A percentile compares a stretch with the other conserved stretches of the same genome.
Evolutionary conservation across 1,140 invertebrate species (phyloP).

Genomic region (Nymphalis io): DNA sequence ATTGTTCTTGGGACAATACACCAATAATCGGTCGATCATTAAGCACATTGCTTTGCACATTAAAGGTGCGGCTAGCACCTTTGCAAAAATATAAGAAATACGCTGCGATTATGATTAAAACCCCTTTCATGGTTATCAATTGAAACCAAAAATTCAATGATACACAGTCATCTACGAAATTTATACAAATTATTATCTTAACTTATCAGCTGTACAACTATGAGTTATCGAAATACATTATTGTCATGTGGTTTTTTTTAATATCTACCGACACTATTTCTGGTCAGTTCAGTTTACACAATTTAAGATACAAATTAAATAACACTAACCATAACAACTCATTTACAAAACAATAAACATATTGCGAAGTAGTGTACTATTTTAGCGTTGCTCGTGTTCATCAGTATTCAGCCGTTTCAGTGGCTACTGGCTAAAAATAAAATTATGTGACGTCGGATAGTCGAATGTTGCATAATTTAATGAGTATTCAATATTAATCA

Average conservation of each 20-base stretch:
- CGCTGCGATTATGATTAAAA: constrained; percentile 45
- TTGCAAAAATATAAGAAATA: constrained; percentile 53
- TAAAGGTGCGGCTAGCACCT: constrained; percentile 44
- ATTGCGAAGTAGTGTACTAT: constrained; percentile 17
- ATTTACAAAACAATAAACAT: constrained; percentile 12
- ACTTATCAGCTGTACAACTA: constrained; percentile 21
- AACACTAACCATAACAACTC: constrained; percentile 14
- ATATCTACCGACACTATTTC: not conserved
- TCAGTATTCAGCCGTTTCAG: not conserved
- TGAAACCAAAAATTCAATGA: constrained; percentile 37
- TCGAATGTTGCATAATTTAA: constrained; percentile 11
- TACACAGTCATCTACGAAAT: constrained; percentile 48
- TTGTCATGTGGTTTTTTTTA: not conserved
- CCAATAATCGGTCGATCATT: constrained; percentile 83
- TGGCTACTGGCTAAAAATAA: constrained; percentile 14
- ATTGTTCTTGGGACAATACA: constrained; percentile 84
- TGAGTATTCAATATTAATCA: no score
- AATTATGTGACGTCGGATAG: constrained; percentile 13
- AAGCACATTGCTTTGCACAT: constrained; percentile 28
- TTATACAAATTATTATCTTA: constrained; percentile 33
- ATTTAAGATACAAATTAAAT: not conserved
- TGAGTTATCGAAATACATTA: not conserved
- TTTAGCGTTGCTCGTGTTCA: constrained; percentile 20
- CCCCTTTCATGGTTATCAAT: constrained; percentile 50
- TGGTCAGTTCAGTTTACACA: not conserved